Conservation (phyloP, 2,113 vertebrate species). For the Otocyon megalotis region DNA sequence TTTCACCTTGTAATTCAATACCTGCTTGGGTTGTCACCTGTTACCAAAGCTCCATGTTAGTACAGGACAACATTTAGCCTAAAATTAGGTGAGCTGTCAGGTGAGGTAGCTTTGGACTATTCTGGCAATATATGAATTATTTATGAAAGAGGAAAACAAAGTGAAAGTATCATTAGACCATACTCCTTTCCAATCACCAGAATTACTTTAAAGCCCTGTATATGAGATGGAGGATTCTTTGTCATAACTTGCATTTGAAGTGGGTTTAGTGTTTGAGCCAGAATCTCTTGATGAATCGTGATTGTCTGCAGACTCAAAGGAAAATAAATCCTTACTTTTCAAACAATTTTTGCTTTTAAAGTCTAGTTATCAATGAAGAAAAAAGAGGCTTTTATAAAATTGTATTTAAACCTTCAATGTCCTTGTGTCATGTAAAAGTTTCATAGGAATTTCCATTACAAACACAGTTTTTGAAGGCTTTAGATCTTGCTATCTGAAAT, state of each 20-base stretch:
- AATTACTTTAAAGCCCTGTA: not conserved
- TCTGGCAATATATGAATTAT: not conserved
- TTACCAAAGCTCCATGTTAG: not conserved
- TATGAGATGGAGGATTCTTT: not conserved
- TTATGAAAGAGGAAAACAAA: not conserved
- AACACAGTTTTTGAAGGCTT: constrained; percentile 30
- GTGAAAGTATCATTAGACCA: not conserved
- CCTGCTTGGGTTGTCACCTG: not conserved
- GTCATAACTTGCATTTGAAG: not conserved
- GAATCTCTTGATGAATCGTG: not conserved
- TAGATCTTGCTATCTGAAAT: constrained; percentile 42
- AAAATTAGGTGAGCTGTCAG: not conserved
- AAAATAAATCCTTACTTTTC: constrained; percentile 64
- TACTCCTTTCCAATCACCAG: not conserved
- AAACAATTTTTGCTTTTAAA: constrained; percentile 55
- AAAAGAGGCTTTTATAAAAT: constrained; percentile 42
- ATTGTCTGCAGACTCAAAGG: not conserved
- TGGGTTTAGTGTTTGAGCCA: not conserved
- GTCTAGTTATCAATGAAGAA: not conserved
- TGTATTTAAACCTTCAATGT: constrained; percentile 12
- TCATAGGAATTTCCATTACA: constrained; percentile 65
- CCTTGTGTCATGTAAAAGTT: constrained; percentile 55
- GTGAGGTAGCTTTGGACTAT: not conserved
- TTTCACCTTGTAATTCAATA: constrained; percentile 10
- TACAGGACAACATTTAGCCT: not conserved